Percentiles rank a stretch among this genome's conserved stretches.
Evolutionary conservation across 1,140 invertebrate species (phyloP).

Genomic region (Drosophila sechellia): DNA sequence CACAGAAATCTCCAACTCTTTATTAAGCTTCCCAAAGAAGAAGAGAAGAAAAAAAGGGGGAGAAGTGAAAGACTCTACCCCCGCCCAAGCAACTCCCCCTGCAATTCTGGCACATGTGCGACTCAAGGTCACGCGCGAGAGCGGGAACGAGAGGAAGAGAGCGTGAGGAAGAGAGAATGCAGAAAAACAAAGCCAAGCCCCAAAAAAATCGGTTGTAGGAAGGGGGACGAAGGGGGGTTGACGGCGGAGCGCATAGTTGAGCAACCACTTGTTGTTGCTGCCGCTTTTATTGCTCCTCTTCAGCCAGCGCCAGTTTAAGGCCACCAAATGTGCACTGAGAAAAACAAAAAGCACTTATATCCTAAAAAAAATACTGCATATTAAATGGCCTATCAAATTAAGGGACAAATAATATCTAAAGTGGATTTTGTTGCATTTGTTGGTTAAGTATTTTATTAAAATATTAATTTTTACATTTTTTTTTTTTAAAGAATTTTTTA

Average conservation of each 20-base stretch:
- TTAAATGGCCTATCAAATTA: no score
- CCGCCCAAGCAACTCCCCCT: constrained; percentile 23
- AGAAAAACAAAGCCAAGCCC: constrained; percentile 60
- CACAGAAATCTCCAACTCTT: constrained; percentile 29
- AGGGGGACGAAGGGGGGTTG: constrained; percentile 11
- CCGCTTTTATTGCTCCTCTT: constrained; percentile 51
- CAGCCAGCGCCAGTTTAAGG: constrained; percentile 44
- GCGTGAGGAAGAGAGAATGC: constrained; percentile 17
- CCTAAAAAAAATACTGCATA: no score
- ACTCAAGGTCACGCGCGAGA: constrained; percentile 61
- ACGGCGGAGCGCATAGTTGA: constrained; percentile 66
- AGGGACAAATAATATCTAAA: no score
- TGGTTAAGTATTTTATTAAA: no score
- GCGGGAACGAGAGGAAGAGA: constrained; percentile 23
- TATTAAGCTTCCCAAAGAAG: constrained; percentile 8
- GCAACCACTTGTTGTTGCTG: constrained; percentile 77
- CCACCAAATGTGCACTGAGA: constrained; percentile 39
- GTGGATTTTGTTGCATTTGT: no score
- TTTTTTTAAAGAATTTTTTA: no score
- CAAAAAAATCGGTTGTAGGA: constrained; percentile 11
- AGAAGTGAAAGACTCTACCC: constrained; percentile 12
- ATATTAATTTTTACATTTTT: no score
- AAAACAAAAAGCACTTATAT: neutral
- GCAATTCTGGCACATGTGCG: constrained; percentile 69
- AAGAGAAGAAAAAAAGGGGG: neutral